Base-by-base conservation (phyloP, 2,888 invertebrate species). In the Drosophila neonasuta region DNA sequence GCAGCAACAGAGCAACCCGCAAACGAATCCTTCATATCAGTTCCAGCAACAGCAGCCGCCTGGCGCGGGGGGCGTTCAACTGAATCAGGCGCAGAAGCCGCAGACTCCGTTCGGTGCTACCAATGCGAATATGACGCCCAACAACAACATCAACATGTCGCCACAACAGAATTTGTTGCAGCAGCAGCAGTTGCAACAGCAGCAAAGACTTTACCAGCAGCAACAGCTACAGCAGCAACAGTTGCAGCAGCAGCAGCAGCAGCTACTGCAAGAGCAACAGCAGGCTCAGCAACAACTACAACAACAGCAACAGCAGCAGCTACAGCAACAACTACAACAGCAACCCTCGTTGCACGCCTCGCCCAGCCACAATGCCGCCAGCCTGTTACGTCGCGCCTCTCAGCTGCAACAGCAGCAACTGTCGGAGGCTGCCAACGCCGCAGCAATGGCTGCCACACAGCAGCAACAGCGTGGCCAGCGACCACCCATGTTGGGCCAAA, bases 401-500 rank as follows among this genome's bases (percentile, higher is more conserved):
- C 87, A 86, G 56, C 75, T 71, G 45, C 75, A 74, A 29, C 80
- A 74, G n/a, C 79, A 76, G 29, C 77, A 69, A 42, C 66, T 62
- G 24, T 36, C 51, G 39, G 51, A 51, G 10, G 51, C 51, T 7
- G 65, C 36, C 88, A 86, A 74, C 88, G 86, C 68, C 24, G 75
- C 51, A 79, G 87, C 69, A 83, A 80, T 59, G 39, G 36, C 51
- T 39, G 74, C 89, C 77, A 80, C 90, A 78, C 89, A 88, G 60
- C 85, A 80, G 51, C 85, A 74, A 39, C 77, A 78, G 17, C 93
- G 76, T 88, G 92, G 86, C 91, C 94, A 88, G 89, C 94, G 90
- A 89, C 93, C 92, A 68, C 94, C 92, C 70, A 89, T 91, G 88
- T 74, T 91, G 30, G 89, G 90, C 15, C 88, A 90, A 69, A 86